These are phyloP conservation scores for Macrobrachium rosenbergii DNA, from an alignment of 1,140 invertebrate species.

Conservation along the genomic window DNA sequence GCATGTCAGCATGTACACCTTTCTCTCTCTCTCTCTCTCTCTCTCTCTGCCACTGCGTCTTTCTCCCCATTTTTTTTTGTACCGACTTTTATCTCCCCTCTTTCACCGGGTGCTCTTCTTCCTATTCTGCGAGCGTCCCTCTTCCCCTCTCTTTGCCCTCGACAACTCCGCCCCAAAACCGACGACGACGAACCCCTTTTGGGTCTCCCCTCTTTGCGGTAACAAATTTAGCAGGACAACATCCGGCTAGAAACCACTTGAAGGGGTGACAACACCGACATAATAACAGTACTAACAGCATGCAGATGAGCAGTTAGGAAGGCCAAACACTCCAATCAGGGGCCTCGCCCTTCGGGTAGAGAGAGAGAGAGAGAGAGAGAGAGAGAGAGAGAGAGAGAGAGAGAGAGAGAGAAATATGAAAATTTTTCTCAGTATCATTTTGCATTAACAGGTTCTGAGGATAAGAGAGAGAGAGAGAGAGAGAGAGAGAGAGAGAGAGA, in stretches of 20 bases:
- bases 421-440: no score
- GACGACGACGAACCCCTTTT: no score
- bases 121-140: not conserved
- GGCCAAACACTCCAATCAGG: slow-evolving; percentile 24
- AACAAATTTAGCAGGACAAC: slow-evolving; percentile 4
- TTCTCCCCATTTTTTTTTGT: not conserved
- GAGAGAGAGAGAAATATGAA: not conserved
- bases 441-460: no score
- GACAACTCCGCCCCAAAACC: not conserved
- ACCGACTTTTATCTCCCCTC: no score
- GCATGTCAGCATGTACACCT: no score
- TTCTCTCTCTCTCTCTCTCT: not conserved
- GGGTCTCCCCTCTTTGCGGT: no score
- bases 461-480: no score
- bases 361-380: not conserved
- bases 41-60: not conserved
- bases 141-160: not conserved
- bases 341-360: not conserved
- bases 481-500: no score
- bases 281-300: slow-evolving; percentile 12
- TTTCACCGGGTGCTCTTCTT: no score
- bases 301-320: slow-evolving; percentile 32
- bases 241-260: not conserved
- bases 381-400: not conserved
- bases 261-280: not conserved